A percentile compares a stretch with the other conserved stretches of the same genome.
These are phyloP conservation scores for Callosobruchus maculatus DNA, from an alignment of 2,888 invertebrate species.

Conservation along the genomic window DNA sequence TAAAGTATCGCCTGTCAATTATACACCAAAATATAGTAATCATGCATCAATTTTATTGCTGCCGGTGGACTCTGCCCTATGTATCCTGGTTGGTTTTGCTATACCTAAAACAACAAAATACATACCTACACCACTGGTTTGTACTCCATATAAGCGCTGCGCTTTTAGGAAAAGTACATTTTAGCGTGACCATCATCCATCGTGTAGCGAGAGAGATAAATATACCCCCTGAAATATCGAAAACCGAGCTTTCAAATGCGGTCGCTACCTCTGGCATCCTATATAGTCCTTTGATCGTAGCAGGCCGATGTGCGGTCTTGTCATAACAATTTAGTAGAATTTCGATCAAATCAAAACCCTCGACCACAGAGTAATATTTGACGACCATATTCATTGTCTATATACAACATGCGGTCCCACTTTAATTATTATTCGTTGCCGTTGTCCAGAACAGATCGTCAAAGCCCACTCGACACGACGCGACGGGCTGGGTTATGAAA, in stretches of 20 bases:
- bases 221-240: not conserved
- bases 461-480: not conserved
- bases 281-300: not conserved
- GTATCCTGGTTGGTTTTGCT: no score
- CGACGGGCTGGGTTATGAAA: not conserved
- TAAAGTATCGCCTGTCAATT: no score
- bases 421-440: not conserved
- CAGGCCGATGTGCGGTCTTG: not conserved
- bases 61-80: no score
- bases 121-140: not conserved
- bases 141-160: not conserved
- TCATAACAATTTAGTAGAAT: not conserved
- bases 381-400: not conserved
- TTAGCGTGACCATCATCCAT: not conserved
- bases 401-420: not conserved
- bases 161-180: not conserved
- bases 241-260: not conserved
- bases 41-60: no score
- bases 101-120: no score
- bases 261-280: not conserved
- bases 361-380: not conserved
- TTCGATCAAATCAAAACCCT: not conserved
- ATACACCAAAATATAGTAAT: no score
- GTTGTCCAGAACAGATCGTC: not conserved
- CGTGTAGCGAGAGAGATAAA: not conserved